Percentiles rank a stretch among this genome's conserved stretches.
phyloP scores from a whole-genome alignment of 1,140 invertebrate species.

The Hesperophylax magnus region DNA sequence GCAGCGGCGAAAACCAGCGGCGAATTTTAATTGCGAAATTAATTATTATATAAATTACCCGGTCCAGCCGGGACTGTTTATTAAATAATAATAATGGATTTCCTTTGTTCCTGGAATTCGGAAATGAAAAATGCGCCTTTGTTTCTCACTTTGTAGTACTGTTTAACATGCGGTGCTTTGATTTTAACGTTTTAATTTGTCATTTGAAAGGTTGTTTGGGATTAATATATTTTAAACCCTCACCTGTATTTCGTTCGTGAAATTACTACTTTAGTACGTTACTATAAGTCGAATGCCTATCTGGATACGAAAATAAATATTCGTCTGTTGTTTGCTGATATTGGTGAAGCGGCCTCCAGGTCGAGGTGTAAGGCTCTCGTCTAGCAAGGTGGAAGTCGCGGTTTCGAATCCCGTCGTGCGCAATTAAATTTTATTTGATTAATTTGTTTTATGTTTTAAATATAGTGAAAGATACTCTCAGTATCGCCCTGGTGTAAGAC shows the following conservation, averaged over 20 bases:
- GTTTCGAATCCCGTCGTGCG: too few species aligned
- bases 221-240: not conserved
- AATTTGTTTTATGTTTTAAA: too few species aligned
- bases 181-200: slow-evolving; percentile 1
- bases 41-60: slow-evolving; percentile 43
- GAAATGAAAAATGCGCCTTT: slow-evolving; percentile 18
- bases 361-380: too few species aligned
- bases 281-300: too few species aligned
- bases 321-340: too few species aligned
- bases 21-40: slow-evolving; percentile 43
- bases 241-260: not conserved
- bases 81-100: slow-evolving; percentile 48
- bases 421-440: too few species aligned
- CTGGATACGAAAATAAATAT: too few species aligned
- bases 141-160: slow-evolving; percentile 8
- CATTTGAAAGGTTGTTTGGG: not conserved
- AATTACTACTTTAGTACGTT: too few species aligned
- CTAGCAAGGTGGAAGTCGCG: too few species aligned
- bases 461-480: too few species aligned
- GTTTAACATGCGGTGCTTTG: slow-evolving; percentile 11
- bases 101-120: slow-evolving; percentile 14
- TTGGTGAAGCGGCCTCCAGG: too few species aligned
- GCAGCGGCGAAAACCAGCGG: not conserved
- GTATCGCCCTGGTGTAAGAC: too few species aligned
- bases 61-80: slow-evolving; percentile 17